Evolutionary conservation across 2,113 vertebrate species (phyloP), one percentile per base, ranked within the genome.

Genomic region (Peromyscus maniculatus): DNA sequence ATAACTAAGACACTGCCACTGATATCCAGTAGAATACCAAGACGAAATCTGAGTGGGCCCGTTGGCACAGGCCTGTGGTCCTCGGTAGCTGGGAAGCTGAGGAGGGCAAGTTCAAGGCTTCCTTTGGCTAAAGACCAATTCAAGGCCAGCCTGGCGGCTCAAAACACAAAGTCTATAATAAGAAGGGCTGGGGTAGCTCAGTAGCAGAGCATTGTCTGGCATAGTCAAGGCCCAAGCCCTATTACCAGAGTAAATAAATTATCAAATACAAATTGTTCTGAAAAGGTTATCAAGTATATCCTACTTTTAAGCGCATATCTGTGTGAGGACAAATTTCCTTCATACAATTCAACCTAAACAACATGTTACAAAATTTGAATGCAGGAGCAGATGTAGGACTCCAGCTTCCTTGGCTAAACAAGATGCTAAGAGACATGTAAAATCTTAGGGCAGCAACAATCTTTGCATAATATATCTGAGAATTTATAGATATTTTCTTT

Each of bases 321-420:
- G 6, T 59, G 22, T 66, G 11, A 92, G 49, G 17, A 52, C n/a
- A 92, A 75, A 74, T 79, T 96, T 88, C 43, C 59, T 92, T 91
- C 52, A 92, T 71, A 71, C 62, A 93, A 91, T 84, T 93, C 57
- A 96, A 74, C 26, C 55, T 88, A 91, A 91, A 94, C 12, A 28
- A 94, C 12, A 28, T 55, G 67, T n/a, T 43, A 84, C 57, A 28
- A 94, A 93, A 75, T 66, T 28, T 28, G 24, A 87, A 92, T 74
- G 49, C 26, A 83, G 79, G 87, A 94, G 33, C 78, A 94, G 64
- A 89, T 67, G 90, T 24, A 6, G 75, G 36, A 93, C 92, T 55
- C 17, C 39, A 97, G 55, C 39, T 82, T 87, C 46, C 78, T 88
- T 39, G 46, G 89, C 22, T 94, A 78, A 87, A 19, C n/a, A 55